Conservation (phyloP, 2,888 invertebrate species). For the Didymodactylos carnosus region DNA sequence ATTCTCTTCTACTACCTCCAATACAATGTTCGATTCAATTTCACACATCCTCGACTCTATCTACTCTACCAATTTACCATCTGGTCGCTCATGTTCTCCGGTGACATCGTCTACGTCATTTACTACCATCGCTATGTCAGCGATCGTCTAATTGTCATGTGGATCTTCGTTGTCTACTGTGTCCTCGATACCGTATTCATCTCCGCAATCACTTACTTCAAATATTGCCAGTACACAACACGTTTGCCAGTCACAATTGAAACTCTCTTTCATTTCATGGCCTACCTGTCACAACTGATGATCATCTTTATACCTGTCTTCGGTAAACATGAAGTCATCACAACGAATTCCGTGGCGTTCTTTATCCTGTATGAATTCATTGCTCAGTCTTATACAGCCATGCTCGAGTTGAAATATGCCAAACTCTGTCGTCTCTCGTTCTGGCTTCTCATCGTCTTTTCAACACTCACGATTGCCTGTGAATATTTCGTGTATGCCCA, state of each 20-base stretch:
- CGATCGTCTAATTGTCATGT: background rate
- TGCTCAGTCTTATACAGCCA: background rate
- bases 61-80: background rate
- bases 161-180: background rate
- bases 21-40: background rate
- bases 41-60: background rate
- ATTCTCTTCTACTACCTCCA: background rate
- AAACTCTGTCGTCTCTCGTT: background rate
- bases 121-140: background rate
- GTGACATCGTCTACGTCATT: background rate
- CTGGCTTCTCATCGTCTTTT: background rate
- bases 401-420: background rate
- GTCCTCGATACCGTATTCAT: background rate
- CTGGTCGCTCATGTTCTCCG: background rate
- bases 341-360: background rate
- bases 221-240: background rate
- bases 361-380: background rate
- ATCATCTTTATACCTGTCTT: background rate
- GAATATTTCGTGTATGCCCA: background rate
- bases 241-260: background rate
- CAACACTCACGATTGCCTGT: background rate
- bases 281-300: background rate
- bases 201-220: background rate
- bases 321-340: background rate
- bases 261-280: background rate